These are phyloP conservation scores for Heliconius erato DNA, from an alignment of 2,888 invertebrate species.

Conservation along the genomic window DNA sequence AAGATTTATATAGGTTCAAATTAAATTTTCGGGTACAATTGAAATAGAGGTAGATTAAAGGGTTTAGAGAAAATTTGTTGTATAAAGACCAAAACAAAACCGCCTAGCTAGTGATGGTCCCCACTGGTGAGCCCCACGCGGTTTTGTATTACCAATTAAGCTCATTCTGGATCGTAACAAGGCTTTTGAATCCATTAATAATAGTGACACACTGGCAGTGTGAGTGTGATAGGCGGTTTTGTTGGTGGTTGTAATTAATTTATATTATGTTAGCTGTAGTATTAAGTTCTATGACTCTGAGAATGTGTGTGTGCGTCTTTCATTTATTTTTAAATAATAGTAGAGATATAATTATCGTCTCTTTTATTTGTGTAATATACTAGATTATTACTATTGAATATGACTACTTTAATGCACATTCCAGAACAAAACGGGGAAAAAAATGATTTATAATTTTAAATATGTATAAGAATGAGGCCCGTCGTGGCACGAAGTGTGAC, in stretches of 20 bases:
- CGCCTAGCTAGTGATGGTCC: conserved; percentile 25
- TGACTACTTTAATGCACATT: neutral
- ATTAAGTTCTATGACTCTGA: neutral
- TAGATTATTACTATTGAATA: neutral
- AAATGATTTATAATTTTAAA: too few relatives aligned
- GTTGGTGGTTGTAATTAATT: conserved; percentile 48
- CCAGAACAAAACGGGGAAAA: too few relatives aligned
- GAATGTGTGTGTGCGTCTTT: too few relatives aligned
- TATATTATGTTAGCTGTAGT: conserved; percentile 29
- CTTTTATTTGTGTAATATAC: neutral
- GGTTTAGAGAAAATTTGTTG: conserved; percentile 83
- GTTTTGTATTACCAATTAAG: conserved; percentile 85
- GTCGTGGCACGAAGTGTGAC: too few relatives aligned
- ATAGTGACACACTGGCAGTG: conserved; percentile 47
- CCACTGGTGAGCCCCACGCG: conserved; percentile 66
- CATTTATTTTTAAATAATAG: too few relatives aligned
- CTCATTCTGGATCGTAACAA: conserved; percentile 62
- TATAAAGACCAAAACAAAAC: conserved; percentile 59
- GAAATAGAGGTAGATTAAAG: conserved; percentile 84
- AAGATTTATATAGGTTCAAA: conserved; percentile 32
- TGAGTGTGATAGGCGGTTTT: conserved; percentile 41
- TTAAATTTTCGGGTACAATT: conserved; percentile 64
- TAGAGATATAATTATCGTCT: neutral
- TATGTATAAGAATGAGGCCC: too few relatives aligned
- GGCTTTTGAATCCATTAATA: conserved; percentile 52